Base-by-base conservation (phyloP, 1,140 invertebrate species). In the Augochlora pura region DNA sequence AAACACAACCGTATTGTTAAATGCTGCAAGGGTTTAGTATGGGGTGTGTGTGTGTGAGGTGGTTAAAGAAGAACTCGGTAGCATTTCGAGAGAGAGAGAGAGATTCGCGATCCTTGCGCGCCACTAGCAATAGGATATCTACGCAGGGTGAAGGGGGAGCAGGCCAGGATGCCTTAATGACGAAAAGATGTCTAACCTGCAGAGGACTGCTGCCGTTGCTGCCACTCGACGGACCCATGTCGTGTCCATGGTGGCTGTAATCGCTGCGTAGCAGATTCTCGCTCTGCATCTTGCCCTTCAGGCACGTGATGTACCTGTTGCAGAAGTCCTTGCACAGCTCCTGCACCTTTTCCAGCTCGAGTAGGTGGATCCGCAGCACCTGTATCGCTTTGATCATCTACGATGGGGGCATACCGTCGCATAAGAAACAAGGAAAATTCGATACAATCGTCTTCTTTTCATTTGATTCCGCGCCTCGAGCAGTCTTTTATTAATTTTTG, bases 301-400 rank as follows among this genome's bases (percentile, higher is more conserved):
- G 94, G 91, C 98, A 98, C 74, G 97, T 97, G 81, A 99, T 99
- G 94, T 99, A 99, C 63, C 98, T 95, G 88, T 97, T 97, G 94
- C 98, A 99, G 93, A 99, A 99, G 93, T 99, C 98, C 90, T 98
- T 97, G 93, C 98, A 99, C 81, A 99, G 91, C 93, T 99, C 98
- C 92, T 99, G 98, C 42, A 99, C 98, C 94, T 99, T 98, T 92
- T 98, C 97, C 89, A 99, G 93, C 92, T 99, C 98, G 82, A 99
- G 93, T 39, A 99, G 94, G 93, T 99, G 98, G 92, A 99, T 99
- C 85, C 98, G 94, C 74, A 99, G 94, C 49, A 99, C 98, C 95
- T 99, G 98, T 90, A 99, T 98, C 71, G 98, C 97, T 94, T 99
- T 98, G 88, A 99, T 98, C 98, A 99, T 99, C 96, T 97, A 93